Evolutionary conservation across 2,113 vertebrate genomes (phyloP), one percentile per base, ranked within the genome.

Genomic region (Stigmatopora nigra): DNA sequence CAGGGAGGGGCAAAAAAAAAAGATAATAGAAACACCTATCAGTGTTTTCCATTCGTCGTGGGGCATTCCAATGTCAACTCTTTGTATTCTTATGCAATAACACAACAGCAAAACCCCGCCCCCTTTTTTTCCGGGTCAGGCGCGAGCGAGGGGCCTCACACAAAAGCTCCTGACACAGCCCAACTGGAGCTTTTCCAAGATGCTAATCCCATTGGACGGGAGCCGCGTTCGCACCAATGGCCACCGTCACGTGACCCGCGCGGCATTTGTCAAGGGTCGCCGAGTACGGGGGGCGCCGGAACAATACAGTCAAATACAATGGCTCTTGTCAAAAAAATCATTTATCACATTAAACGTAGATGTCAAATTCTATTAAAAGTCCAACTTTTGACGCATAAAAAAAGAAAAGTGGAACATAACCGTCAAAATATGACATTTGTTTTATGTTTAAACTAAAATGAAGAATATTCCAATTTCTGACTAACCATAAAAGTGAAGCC

Each of bases 141-240:
- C n/a, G 53, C 70, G 60, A 53, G 53, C 70, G 60, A 53, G 35
- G 57, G 41, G 19, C 41, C 65, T 35, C 31, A 25, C 46, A 65
- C 63, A 63, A 61, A 56, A 45, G 52, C 41, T 47, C 16, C 35
- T 3, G 17, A 1, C 0, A 48, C 36, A 65, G 51, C 65, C 25
- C 7, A 64, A 61, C 41, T 6, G 48, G 48, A 59, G 12, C 70
- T 64, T 73, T 55, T 12, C 19, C 67, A 44, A 31, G 65, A 65
- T 71, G 19, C 44, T 44, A 9, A 16, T 69, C 67, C 79, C 7
- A 83, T 87, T 88, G 84, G 88, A 67, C 15, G 41, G 69, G 19
- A 7, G 35, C 46, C 20, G 22, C 38, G 1, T 78, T 70, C 70
- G 57, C 82, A 77, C 25, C 46, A 22, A 46, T 9, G 65, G 17